Evolutionary conservation across 37 sponge, comb jelly and placozoan genomes (phyloP).

Genomic region (Aphrocallistes beatrix): DNA sequence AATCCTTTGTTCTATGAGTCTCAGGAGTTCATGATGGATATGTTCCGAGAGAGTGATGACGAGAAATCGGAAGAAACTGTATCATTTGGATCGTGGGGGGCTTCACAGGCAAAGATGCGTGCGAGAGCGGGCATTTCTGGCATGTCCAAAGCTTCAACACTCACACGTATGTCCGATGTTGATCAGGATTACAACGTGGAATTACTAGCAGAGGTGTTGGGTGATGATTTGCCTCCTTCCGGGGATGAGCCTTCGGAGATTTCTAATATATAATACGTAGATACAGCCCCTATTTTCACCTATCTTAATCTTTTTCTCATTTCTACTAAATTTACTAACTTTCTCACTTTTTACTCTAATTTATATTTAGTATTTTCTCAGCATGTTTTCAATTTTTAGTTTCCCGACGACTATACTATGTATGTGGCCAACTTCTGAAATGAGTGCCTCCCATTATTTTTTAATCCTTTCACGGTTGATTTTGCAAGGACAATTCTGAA

Average conservation of each 20-base stretch:
- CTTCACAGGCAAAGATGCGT: neutral
- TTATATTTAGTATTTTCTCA: too few relatives aligned
- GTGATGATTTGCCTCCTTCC: conserved; percentile 6
- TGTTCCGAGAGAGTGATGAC: conserved; percentile 16
- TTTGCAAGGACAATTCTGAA: too few relatives aligned
- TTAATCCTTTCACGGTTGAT: too few relatives aligned
- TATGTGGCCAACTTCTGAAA: too few relatives aligned
- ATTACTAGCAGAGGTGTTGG: neutral
- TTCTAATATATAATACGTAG: conserved; percentile 11
- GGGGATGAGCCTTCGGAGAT: neutral
- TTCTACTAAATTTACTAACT: too few relatives aligned
- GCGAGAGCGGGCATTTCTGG: neutral
- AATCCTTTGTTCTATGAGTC: conserved; percentile 9
- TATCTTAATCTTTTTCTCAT: too few relatives aligned
- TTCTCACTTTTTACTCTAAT: too few relatives aligned
- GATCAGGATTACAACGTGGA: conserved; percentile 3
- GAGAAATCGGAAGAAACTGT: neutral
- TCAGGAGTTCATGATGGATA: neutral
- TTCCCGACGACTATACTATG: too few relatives aligned
- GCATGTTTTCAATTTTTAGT: too few relatives aligned
- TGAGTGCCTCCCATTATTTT: too few relatives aligned
- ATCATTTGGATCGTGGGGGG: neutral
- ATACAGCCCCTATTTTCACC: too few relatives aligned
- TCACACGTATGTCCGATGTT: neutral
- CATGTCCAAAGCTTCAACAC: neutral